Conservation (phyloP, 2,797 vertebrate genomes). For the Clarias platycephalus region DNA sequence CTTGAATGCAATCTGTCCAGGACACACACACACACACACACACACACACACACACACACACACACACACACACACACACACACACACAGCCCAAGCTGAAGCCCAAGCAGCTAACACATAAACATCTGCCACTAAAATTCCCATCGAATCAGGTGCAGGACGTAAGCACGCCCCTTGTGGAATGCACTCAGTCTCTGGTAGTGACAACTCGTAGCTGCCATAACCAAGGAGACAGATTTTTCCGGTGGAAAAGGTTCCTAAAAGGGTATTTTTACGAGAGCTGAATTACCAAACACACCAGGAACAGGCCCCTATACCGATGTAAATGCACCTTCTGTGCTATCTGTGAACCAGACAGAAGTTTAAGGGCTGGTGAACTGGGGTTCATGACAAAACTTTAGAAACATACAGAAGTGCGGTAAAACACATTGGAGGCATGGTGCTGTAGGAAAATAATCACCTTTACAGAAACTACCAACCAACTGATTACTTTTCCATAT, state of each 20-base stretch:
- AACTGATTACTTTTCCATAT: not conserved
- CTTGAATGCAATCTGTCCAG: constrained; percentile 25
- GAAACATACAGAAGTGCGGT: not conserved
- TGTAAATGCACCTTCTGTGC: not conserved
- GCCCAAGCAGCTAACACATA: not conserved
- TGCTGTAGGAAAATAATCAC: not conserved
- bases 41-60: not conserved
- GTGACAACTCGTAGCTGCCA: not conserved
- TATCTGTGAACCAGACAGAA: not conserved
- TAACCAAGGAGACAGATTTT: not conserved
- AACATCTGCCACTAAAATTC: not conserved
- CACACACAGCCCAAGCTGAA: not conserved
- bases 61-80: too few relatives aligned
- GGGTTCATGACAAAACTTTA: not conserved
- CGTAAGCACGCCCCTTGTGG: not conserved
- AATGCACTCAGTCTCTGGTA: not conserved
- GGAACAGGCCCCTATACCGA: not conserved
- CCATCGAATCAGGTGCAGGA: not conserved
- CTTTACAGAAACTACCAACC: not conserved
- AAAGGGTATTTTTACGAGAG: not conserved
- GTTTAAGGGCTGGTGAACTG: not conserved
- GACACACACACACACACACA: not conserved
- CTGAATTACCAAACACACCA: constrained; percentile 3
- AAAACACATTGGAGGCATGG: not conserved
- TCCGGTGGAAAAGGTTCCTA: not conserved